Percentiles rank a stretch among this genome's conserved stretches.
These are phyloP conservation scores for Melinopterus prodromus DNA, from an alignment of 2,888 invertebrate genomes.

Conservation along the genomic window DNA sequence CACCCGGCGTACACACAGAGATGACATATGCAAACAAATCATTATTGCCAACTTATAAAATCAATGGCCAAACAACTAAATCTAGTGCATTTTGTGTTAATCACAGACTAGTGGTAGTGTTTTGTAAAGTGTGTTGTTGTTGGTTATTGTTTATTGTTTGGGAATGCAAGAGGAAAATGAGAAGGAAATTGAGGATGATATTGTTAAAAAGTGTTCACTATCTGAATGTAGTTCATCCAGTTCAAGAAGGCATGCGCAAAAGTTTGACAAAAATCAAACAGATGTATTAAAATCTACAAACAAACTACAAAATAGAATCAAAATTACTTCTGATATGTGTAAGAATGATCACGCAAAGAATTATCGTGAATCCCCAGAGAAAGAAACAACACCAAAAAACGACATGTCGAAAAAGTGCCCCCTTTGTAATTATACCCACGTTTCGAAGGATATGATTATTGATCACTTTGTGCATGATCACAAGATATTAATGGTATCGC, in stretches of 20 bases:
- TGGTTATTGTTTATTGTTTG: constrained; percentile 31
- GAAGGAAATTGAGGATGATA: not conserved
- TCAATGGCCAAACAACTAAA: not conserved
- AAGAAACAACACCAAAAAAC: too few relatives aligned
- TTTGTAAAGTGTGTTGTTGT: not conserved
- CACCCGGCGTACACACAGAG: constrained; percentile 28
- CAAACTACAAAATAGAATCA: too few relatives aligned
- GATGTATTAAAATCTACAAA: not conserved
- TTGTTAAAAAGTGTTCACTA: not conserved
- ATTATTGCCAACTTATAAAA: not conserved
- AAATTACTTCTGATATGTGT: too few relatives aligned
- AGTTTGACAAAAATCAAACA: not conserved
- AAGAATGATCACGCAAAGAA: too few relatives aligned
- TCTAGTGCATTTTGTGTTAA: not conserved
- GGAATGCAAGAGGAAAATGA: not conserved
- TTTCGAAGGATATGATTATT: not conserved
- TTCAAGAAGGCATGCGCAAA: not conserved
- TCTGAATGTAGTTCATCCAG: not conserved
- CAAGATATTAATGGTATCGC: not conserved
- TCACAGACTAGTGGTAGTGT: not conserved
- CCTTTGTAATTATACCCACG: not conserved
- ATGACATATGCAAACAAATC: constrained; percentile 6
- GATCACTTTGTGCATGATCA: not conserved
- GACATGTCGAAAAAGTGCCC: not conserved
- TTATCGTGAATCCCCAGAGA: too few relatives aligned